Evolutionary conservation across 2,113 vertebrate genomes (phyloP).

Genomic region (Centropristis striata): DNA sequence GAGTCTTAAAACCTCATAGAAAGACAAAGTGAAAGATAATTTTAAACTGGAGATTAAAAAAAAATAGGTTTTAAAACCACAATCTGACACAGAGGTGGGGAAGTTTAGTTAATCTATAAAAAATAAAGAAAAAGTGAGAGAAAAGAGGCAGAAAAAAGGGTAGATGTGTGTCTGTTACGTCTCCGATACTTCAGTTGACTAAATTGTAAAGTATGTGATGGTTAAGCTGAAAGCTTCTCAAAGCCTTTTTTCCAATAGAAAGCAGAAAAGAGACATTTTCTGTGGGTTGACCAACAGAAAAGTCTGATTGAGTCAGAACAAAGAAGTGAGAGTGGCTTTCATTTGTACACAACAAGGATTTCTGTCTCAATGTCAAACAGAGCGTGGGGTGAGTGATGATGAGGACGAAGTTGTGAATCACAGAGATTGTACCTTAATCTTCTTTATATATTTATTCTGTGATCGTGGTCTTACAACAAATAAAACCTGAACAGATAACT

Average conservation of each 20-base stretch:
- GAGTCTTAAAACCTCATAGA: not conserved
- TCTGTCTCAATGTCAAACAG: conserved; percentile 32
- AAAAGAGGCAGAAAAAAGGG: not conserved
- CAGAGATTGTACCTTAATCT: not conserved
- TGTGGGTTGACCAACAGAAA: conserved; percentile 16
- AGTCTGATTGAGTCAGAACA: not conserved
- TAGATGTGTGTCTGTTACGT: not conserved
- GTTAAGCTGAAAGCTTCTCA: not conserved
- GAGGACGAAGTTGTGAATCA: not conserved
- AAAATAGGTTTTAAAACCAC: too few relatives aligned
- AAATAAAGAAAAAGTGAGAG: too few relatives aligned
- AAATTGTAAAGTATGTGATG: not conserved
- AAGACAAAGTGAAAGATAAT: too few relatives aligned
- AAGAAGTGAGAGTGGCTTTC: conserved; percentile 10
- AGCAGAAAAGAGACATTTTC: not conserved
- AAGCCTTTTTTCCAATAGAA: conserved; percentile 20
- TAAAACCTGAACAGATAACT: not conserved
- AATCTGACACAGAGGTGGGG: too few relatives aligned
- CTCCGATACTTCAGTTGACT: not conserved
- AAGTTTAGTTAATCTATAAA: too few relatives aligned
- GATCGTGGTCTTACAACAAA: not conserved
- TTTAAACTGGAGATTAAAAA: too few relatives aligned
- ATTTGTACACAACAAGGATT: not conserved
- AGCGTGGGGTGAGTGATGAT: not conserved
- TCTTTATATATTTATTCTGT: not conserved